Evolutionary conservation across 2,888 invertebrate species (phyloP).

Genomic region (Apodemia zela): DNA sequence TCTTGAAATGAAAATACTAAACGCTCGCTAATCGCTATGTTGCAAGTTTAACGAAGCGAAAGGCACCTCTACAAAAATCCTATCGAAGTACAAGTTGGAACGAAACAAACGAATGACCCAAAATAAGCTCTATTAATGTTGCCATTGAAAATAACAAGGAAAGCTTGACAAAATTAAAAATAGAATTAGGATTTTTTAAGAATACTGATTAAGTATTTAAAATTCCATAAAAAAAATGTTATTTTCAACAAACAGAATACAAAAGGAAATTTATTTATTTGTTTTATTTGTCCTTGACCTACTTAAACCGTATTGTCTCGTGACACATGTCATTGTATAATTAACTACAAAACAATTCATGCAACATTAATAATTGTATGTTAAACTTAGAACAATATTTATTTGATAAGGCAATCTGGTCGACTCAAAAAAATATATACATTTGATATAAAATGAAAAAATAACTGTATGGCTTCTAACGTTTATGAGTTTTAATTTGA

Average conservation of each 20-base stretch:
- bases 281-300: conserved; percentile 54
- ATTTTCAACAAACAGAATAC: conserved; percentile 18
- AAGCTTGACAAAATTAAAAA: conserved; percentile 50
- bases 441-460: not conserved
- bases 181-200: not conserved
- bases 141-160: conserved; percentile 55
- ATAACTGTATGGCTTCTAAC: not conserved
- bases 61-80: conserved; percentile 76
- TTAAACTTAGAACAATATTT: not conserved
- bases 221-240: conserved; percentile 20
- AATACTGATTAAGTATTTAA: conserved; percentile 13
- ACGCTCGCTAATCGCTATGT: conserved; percentile 72
- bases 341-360: conserved; percentile 12
- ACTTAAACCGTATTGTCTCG: conserved; percentile 45
- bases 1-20: conserved; percentile 77
- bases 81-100: conserved; percentile 75
- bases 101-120: conserved; percentile 76
- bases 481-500: not conserved
- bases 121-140: conserved; percentile 77
- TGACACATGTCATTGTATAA: conserved; percentile 38
- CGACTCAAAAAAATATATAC: no score
- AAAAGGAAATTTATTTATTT: conserved; percentile 22
- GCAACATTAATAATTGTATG: not conserved
- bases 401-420: not conserved
- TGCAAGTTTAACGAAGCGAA: conserved; percentile 80